Conservation (phyloP, 2,113 vertebrate species). For the Prunella fulvescens region DNA sequence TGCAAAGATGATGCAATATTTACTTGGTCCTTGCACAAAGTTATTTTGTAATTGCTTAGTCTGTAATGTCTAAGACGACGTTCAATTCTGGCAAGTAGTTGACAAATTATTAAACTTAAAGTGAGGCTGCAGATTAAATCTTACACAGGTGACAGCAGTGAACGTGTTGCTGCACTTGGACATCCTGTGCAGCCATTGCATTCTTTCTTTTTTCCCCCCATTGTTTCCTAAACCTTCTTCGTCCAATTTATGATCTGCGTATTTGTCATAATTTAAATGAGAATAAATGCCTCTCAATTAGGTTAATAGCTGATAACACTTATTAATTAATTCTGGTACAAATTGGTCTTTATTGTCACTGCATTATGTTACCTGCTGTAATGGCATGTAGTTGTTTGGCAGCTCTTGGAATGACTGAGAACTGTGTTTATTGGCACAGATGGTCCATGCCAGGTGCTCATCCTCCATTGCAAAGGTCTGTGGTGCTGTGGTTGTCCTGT, state of each 20-base stretch:
- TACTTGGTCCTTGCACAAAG: neutral
- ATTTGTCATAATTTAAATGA: neutral
- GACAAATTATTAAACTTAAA: neutral
- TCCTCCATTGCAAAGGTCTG: neutral
- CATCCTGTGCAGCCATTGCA: neutral
- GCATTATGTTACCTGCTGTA: neutral
- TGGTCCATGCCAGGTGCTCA: too few species aligned
- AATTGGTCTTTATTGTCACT: neutral
- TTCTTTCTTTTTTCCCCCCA: neutral
- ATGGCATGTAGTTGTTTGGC: neutral
- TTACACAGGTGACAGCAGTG: neutral
- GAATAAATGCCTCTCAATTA: neutral
- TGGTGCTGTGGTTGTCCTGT: neutral
- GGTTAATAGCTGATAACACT: neutral
- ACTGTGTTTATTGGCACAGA: accelerated
- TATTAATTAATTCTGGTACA: neutral
- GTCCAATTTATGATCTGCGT: neutral
- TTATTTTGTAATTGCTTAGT: neutral
- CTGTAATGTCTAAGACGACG: neutral
- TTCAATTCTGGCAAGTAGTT: neutral
- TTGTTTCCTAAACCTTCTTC: neutral
- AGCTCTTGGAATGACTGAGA: neutral
- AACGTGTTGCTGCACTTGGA: neutral
- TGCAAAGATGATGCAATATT: neutral
- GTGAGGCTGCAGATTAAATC: neutral